Evolutionary conservation across 2,888 invertebrate species (phyloP).

Genomic region (Crocallis elinguaria): DNA sequence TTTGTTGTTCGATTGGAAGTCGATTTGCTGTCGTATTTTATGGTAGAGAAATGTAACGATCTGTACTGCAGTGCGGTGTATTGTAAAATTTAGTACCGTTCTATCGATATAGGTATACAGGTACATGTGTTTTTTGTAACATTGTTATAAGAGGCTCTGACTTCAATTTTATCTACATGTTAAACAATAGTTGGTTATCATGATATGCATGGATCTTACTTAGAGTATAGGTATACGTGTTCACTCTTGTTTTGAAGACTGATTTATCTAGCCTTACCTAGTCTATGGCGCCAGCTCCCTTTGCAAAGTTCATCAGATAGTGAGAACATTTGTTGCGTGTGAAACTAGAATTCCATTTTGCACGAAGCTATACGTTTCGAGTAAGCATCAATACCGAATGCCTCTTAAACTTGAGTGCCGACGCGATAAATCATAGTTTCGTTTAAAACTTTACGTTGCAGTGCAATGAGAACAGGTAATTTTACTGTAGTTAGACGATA

Average conservation of each 20-base stretch:
- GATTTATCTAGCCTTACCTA: slow-evolving; percentile 34
- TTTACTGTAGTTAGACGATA: too few relatives aligned
- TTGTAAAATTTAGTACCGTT: too few relatives aligned
- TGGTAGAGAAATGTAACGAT: slow-evolving; percentile 23
- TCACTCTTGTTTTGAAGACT: too few relatives aligned
- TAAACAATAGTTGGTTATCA: too few relatives aligned
- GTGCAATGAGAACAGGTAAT: slow-evolving; percentile 10
- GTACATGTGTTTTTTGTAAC: too few relatives aligned
- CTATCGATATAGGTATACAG: too few relatives aligned
- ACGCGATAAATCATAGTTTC: slow-evolving; percentile 65
- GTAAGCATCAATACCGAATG: slow-evolving; percentile 68
- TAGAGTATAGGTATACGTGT: too few relatives aligned
- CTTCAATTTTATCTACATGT: too few relatives aligned
- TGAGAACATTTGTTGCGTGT: slow-evolving; percentile 83
- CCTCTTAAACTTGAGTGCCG: slow-evolving; percentile 60
- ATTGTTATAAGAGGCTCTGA: too few relatives aligned
- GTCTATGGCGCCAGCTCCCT: slow-evolving; percentile 52
- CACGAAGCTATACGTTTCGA: slow-evolving; percentile 70
- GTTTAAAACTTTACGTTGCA: slow-evolving; percentile 43
- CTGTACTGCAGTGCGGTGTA: slow-evolving; percentile 21
- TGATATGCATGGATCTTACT: too few relatives aligned
- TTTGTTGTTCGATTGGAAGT: slow-evolving; percentile 36
- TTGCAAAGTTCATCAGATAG: slow-evolving; percentile 82
- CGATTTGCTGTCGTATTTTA: slow-evolving; percentile 35
- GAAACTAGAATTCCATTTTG: slow-evolving; percentile 82